Evolutionary conservation across 1,140 invertebrate species (phyloP).

Genomic region (Tetragnatha versicolor): DNA sequence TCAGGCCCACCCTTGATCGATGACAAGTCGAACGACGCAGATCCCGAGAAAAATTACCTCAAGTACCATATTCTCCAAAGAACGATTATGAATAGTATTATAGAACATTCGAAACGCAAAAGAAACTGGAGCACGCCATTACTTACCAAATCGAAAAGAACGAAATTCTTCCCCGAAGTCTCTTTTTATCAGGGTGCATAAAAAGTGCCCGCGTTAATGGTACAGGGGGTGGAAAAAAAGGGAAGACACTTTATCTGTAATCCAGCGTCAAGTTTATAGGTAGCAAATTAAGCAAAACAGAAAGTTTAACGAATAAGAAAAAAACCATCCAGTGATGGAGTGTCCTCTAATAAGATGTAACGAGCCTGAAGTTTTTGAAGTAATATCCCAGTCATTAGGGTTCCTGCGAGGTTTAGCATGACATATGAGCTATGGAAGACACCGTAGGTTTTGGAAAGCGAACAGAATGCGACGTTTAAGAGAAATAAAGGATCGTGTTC

Average conservation of each 20-base stretch:
- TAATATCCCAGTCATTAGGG: conserved; percentile 10
- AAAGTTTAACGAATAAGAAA: conserved; percentile 11
- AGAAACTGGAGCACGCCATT: conserved; percentile 1
- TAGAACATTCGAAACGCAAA: neutral
- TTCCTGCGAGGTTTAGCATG: conserved; percentile 17
- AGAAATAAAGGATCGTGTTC: too few relatives aligned
- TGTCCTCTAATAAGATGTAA: conserved; percentile 21
- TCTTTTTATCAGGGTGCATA: conserved; percentile 13
- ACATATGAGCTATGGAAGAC: neutral
- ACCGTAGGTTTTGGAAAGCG: neutral
- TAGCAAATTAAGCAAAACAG: conserved; percentile 19
- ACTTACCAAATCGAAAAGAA: conserved; percentile 21
- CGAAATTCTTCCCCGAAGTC: conserved; percentile 22
- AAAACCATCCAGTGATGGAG: neutral
- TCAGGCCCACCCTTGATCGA: too few relatives aligned
- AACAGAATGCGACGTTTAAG: too few relatives aligned
- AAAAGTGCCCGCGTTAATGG: conserved; percentile 14
- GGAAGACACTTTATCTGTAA: conserved; percentile 5
- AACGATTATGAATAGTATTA: conserved; percentile 18
- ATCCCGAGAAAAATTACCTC: too few relatives aligned
- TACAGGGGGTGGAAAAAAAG: conserved; percentile 5
- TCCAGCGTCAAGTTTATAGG: conserved; percentile 19
- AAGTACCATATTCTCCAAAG: conserved; percentile 10
- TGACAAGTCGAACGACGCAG: too few relatives aligned
- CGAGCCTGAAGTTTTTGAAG: conserved; percentile 9